Evolutionary conservation across 35 echinoderm and acorn worm species (phyloP).

Genomic region (Amphiura filiformis): DNA sequence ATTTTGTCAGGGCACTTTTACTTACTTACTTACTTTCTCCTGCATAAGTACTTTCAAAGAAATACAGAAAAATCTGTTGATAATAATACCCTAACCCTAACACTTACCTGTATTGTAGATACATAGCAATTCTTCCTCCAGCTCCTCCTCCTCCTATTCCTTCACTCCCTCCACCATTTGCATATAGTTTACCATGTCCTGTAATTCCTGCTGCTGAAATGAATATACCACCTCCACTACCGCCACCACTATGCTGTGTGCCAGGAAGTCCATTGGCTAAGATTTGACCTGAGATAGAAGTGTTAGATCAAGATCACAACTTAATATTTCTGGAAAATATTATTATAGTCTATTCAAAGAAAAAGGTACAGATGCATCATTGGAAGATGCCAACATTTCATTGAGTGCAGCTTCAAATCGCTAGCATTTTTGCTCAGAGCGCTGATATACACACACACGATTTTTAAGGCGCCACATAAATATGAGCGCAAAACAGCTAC

Average conservation of each 20-base stretch:
- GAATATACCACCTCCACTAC: conserved; percentile 53
- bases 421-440: neutral
- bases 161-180: conserved; percentile 52
- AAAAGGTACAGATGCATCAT: neutral
- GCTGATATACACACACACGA: neutral
- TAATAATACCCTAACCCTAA: no score
- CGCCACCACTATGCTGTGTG: conserved; percentile 60
- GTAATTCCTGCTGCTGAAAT: conserved; percentile 26
- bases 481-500: no score
- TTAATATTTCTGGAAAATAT: neutral
- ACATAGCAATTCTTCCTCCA: conserved; percentile 72
- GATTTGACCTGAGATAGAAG: conserved; percentile 38
- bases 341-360: neutral
- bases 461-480: neutral
- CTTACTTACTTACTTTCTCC: no score
- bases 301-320: neutral
- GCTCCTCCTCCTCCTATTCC: conserved; percentile 68
- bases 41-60: no score
- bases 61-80: no score
- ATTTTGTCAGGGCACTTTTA: no score
- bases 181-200: conserved; percentile 54
- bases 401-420: no score
- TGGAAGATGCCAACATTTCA: no score
- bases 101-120: conserved; percentile 53
- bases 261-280: conserved; percentile 47